Evolutionary conservation across 2,888 invertebrate genomes (phyloP).

Genomic region (Drosophila mercatorum): DNA sequence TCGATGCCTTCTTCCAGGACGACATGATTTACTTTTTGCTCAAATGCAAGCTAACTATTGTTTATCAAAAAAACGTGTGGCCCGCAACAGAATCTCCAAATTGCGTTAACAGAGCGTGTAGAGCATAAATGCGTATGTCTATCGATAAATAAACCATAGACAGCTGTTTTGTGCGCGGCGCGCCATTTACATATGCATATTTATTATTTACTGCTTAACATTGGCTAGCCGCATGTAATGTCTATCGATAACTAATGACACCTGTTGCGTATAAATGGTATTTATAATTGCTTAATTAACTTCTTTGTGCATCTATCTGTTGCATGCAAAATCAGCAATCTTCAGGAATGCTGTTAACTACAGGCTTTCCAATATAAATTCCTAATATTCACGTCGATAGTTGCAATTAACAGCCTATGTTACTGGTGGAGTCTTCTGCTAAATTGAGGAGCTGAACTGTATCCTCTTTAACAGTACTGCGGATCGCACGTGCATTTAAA

Average conservation of each 20-base stretch:
- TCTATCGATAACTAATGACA: slow-evolving; percentile 2
- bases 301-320: background rate
- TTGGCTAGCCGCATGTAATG: background rate
- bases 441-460: background rate
- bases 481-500: slow-evolving; percentile 46
- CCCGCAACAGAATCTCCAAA: background rate
- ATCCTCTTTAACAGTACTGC: background rate
- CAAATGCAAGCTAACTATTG: background rate
- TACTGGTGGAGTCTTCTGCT: background rate
- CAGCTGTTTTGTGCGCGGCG: background rate
- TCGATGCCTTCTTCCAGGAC: slow-evolving; percentile 94
- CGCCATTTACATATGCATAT: background rate
- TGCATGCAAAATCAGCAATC: background rate
- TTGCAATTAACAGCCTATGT: background rate
- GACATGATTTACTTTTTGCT: slow-evolving; percentile 88
- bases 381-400: background rate
- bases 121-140: background rate
- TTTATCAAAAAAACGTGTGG: slow-evolving; percentile 35
- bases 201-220: background rate
- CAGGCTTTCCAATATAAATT: no score
- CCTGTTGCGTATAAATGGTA: background rate
- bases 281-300: background rate
- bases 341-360: background rate
- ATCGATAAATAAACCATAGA: background rate
- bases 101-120: background rate